Conservation (phyloP, 1,140 invertebrate genomes). For the Ostrea denselamellosa region DNA sequence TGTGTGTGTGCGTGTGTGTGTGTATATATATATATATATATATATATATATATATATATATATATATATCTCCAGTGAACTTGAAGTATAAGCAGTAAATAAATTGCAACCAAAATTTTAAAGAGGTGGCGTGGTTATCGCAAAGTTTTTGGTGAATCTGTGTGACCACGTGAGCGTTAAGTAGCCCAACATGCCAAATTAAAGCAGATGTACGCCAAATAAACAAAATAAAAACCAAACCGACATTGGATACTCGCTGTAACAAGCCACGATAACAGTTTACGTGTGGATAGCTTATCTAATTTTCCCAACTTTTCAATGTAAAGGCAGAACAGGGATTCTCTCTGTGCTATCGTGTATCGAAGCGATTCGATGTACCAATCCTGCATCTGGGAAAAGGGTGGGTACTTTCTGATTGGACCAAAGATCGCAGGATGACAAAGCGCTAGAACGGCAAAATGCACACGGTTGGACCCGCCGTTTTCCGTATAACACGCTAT, state of each 20-base stretch:
- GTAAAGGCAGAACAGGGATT: neutral
- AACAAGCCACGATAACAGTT: conserved; percentile 12
- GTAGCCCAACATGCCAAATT: conserved; percentile 32
- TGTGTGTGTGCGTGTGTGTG: too few relatives aligned
- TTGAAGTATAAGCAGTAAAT: neutral
- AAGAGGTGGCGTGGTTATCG: neutral
- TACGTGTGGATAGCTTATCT: conserved; percentile 16
- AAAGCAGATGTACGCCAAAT: conserved; percentile 9
- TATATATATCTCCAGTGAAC: neutral
- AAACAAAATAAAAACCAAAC: conserved; percentile 6
- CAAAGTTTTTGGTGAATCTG: neutral
- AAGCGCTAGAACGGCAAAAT: neutral
- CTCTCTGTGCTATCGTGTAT: neutral
- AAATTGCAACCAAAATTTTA: neutral
- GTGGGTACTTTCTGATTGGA: neutral
- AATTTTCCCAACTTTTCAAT: neutral
- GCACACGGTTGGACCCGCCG: neutral
- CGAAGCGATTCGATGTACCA: neutral
- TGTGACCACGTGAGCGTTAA: conserved; percentile 8
- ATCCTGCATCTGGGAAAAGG: neutral
- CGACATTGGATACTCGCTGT: neutral
- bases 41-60: too few relatives aligned
- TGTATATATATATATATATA: too few relatives aligned
- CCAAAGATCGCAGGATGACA: neutral
- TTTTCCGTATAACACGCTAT: conserved; percentile 7